Percentiles rank a stretch among this genome's conserved stretches.
Evolutionary conservation across 2,888 invertebrate genomes (phyloP).

Genomic region (Capitulum mitella): DNA sequence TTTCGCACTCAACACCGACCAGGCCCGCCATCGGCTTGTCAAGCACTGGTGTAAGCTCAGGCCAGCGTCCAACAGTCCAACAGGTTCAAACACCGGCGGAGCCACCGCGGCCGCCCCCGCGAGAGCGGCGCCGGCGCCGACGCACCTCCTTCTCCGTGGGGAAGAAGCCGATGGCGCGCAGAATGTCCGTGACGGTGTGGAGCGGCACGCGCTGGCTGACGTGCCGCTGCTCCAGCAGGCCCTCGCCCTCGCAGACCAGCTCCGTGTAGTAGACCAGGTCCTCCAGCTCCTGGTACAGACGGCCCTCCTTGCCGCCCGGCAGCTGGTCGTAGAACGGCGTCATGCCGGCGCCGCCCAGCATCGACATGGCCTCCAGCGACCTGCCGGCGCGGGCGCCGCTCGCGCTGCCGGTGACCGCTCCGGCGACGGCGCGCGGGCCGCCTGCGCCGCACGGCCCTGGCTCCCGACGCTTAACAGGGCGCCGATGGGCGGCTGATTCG

Average conservation of each 20-base stretch:
- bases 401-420: no score
- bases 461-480: no score
- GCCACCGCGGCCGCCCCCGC: no score
- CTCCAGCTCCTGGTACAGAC: conserved; percentile 62
- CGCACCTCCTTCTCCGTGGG: conserved; percentile 64
- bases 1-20: no score
- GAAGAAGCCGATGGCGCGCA: conserved; percentile 67
- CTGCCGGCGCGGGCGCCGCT: neutral
- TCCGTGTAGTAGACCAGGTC: conserved; percentile 71
- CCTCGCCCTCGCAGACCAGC: conserved; percentile 62
- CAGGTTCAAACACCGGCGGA: no score
- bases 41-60: no score
- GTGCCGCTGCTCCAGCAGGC: conserved; percentile 54
- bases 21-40: no score
- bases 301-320: conserved; percentile 62
- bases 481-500: no score
- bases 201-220: conserved; percentile 57
- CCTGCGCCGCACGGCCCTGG: no score
- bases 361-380: conserved; percentile 40
- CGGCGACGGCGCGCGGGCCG: no score
- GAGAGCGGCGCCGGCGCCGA: neutral
- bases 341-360: conserved; percentile 52
- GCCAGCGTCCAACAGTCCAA: no score
- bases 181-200: conserved; percentile 61
- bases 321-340: conserved; percentile 63